Evolutionary conservation across 2,888 invertebrate species (phyloP).

Genomic region (Drosophila pegasa): DNA sequence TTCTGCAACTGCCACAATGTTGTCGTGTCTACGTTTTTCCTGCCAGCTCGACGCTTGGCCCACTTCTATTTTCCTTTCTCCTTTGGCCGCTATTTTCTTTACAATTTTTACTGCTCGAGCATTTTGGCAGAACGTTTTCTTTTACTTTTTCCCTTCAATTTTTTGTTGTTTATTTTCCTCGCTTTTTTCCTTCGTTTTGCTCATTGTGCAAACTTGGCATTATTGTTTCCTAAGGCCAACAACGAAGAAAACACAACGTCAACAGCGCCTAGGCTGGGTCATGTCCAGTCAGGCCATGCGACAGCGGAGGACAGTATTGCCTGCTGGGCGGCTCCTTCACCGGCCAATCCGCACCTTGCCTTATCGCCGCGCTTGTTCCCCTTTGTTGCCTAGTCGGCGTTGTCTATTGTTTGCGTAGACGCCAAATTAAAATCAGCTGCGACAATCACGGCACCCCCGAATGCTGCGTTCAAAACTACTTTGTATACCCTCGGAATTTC

Average conservation of each 20-base stretch:
- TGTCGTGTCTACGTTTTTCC: conserved; percentile 59
- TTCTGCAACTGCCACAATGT: conserved; percentile 81
- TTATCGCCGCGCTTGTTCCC: conserved; percentile 51
- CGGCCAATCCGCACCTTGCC: conserved; percentile 52
- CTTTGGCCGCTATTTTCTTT: conserved; percentile 62
- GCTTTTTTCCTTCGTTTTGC: conserved; percentile 43
- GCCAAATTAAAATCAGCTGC: conserved; percentile 69
- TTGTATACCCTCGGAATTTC: conserved; percentile 38
- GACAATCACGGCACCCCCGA: conserved; percentile 30
- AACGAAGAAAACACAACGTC: conserved; percentile 69
- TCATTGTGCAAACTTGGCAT: conserved; percentile 81
- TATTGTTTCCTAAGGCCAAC: conserved; percentile 82
- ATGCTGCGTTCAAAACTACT: conserved; percentile 40
- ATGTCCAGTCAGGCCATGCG: conserved; percentile 24
- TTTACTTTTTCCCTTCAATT: conserved; percentile 30
- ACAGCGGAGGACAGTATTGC: conserved; percentile 12
- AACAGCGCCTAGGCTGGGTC: conserved; percentile 61
- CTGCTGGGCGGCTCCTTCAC: conserved; percentile 18
- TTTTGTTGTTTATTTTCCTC: conserved; percentile 20
- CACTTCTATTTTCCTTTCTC: conserved; percentile 56
- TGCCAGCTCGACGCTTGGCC: conserved; percentile 44
- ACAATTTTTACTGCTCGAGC: conserved; percentile 72
- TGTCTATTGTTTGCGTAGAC: conserved; percentile 74
- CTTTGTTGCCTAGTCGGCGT: conserved; percentile 72
- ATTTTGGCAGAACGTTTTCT: conserved; percentile 51